phyloP scores from a whole-genome alignment of 2,797 vertebrate species.

The Hippoglossus hippoglossus region DNA sequence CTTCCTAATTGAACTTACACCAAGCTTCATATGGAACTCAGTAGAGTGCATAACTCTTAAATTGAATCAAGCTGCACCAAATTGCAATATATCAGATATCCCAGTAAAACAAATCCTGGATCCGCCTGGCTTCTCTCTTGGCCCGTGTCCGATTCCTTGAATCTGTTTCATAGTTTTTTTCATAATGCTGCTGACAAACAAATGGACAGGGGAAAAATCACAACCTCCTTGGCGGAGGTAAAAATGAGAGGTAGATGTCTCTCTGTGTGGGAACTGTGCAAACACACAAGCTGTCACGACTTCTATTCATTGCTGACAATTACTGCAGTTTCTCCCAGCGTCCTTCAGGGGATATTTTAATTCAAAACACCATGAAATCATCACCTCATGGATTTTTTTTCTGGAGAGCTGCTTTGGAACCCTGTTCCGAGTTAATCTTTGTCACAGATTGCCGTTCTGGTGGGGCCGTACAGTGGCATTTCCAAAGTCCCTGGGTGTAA shows the following conservation, averaged over 20 bases:
- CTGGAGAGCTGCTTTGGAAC: constrained; percentile 6
- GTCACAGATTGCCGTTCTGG: constrained; percentile 14
- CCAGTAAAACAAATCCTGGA: too few species aligned
- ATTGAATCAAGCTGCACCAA: too few species aligned
- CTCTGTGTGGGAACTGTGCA: constrained; percentile 17
- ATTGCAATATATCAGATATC: too few species aligned
- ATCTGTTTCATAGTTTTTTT: too few species aligned
- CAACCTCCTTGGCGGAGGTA: too few species aligned
- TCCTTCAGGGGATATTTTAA: constrained; percentile 16
- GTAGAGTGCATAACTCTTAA: too few species aligned
- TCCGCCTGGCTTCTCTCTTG: not conserved
- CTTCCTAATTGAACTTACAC: too few species aligned
- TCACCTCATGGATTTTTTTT: constrained; percentile 1
- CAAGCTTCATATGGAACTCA: too few species aligned
- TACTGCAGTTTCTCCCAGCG: constrained; percentile 5
- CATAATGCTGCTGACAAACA: too few species aligned
- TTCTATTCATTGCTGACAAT: constrained; percentile 19
- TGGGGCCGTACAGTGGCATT: not conserved
- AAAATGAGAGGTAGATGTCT: constrained; percentile 1
- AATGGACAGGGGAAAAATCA: not conserved
- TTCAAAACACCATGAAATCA: constrained; percentile 2
- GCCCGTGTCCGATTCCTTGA: not conserved
- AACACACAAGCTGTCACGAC: constrained; percentile 22
- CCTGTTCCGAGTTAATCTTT: not conserved
- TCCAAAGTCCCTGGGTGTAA: constrained; percentile 17